phyloP scores from a whole-genome alignment of 2,113 vertebrate species.

The Tachysurus vachellii region DNA sequence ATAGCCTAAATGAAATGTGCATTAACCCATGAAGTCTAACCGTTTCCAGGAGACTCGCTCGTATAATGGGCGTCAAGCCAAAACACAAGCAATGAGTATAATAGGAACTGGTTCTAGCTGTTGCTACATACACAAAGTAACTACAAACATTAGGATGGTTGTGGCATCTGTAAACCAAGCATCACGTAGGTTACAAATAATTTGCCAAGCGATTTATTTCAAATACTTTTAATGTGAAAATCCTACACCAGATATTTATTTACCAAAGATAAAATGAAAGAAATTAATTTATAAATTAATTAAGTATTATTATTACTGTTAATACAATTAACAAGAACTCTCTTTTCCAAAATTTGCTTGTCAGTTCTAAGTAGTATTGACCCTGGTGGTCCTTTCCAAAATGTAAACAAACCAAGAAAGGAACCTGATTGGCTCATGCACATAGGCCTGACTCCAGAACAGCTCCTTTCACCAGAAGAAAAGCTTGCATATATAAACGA shows the following conservation, averaged over 20 bases:
- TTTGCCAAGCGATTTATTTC: conserved; percentile 24
- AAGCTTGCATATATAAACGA: conserved; percentile 14
- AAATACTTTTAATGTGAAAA: conserved; percentile 49
- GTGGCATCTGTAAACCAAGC: not conserved
- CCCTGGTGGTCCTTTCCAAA: conserved; percentile 5
- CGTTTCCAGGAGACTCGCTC: not conserved
- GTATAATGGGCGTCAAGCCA: not conserved
- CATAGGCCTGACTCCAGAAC: conserved; percentile 18
- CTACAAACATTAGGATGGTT: not conserved
- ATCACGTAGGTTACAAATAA: conserved; percentile 7
- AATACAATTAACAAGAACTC: not conserved
- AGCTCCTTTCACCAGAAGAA: conserved; percentile 12
- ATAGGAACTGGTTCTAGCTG: not conserved
- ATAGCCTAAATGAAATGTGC: not conserved
- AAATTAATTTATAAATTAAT: conserved; percentile 35
- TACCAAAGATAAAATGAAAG: conserved; percentile 30
- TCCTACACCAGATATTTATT: conserved; percentile 39
- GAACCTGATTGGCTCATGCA: conserved; percentile 46
- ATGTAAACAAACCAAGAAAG: conserved; percentile 54
- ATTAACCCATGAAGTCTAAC: not conserved
- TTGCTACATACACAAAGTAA: conserved; percentile 20
- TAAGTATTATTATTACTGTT: conserved; percentile 22
- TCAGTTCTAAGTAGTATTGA: conserved; percentile 19
- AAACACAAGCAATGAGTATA: not conserved
- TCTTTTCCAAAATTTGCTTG: conserved; percentile 4